These are phyloP conservation scores for Isoperla grammatica DNA, from an alignment of 2,888 invertebrate species.

Conservation along the genomic window DNA sequence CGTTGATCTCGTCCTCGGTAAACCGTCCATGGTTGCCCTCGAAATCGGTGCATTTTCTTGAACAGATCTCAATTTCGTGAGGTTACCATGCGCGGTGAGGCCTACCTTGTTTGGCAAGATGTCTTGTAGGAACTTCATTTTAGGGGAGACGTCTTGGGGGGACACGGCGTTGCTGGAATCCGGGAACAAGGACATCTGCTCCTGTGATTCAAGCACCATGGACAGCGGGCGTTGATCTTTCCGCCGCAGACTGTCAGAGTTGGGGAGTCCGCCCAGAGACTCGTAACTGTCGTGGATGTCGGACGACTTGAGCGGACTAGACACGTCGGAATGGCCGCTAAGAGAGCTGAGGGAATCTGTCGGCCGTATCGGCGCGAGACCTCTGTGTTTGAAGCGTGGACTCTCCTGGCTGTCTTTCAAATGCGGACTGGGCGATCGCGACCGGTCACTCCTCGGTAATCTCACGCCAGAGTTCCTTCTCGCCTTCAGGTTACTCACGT, in stretches of 20 bases:
- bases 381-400: too few species aligned
- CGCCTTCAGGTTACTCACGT: not conserved
- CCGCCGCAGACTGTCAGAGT: constrained; percentile 18
- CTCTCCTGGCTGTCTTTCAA: constrained; percentile 6
- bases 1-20: too few species aligned
- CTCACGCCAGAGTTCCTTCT: not conserved
- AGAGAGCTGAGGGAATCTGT: constrained; percentile 28
- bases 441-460: constrained; percentile 20
- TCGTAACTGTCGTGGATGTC: constrained; percentile 13
- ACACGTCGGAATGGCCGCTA: constrained; percentile 27
- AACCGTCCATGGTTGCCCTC: not conserved
- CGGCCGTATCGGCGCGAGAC: not conserved
- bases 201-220: constrained; percentile 34
- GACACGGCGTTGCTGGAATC: too few species aligned
- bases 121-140: constrained; percentile 20
- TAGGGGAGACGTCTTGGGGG: not conserved
- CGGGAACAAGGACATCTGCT: constrained; percentile 13
- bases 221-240: constrained; percentile 35
- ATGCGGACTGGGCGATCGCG: constrained; percentile 27
- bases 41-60: not conserved
- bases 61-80: not conserved
- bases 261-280: constrained; percentile 3
- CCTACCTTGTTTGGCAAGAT: constrained; percentile 6
- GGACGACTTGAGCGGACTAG: constrained; percentile 22
- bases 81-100: not conserved